Percentiles rank a stretch among this genome's conserved stretches.
Evolutionary conservation across 2,888 invertebrate species (phyloP).

Genomic region (Rhagium mordax): DNA sequence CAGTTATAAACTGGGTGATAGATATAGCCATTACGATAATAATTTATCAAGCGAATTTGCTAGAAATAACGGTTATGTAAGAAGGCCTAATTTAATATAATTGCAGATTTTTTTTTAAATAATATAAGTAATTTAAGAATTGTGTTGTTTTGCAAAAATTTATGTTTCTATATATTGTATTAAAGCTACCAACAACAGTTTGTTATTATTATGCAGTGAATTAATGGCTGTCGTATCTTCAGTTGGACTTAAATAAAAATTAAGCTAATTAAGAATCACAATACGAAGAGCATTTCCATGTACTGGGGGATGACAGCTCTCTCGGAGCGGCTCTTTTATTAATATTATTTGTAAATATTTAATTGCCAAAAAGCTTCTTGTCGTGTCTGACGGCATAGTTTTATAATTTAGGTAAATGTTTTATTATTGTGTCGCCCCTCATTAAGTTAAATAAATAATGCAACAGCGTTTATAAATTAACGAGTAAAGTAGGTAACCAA

Average conservation of each 20-base stretch:
- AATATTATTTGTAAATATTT: not conserved
- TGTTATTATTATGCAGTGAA: no score
- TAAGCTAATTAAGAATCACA: not conserved
- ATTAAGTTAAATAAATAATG: not conserved
- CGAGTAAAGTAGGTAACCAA: no score
- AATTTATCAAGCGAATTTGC: not conserved
- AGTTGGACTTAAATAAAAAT: not conserved
- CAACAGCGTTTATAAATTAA: no score
- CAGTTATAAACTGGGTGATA: no score
- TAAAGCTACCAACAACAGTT: no score
- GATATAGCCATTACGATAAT: conserved; percentile 11
- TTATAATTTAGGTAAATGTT: no score
- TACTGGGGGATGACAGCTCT: not conserved
- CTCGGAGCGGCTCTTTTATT: not conserved
- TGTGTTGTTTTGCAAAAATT: no score
- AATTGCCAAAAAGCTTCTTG: not conserved
- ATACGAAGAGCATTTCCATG: not conserved
- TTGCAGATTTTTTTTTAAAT: not conserved
- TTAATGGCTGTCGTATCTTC: not conserved
- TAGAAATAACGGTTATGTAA: not conserved
- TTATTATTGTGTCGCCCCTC: not conserved
- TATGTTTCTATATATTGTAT: no score
- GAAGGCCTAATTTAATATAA: not conserved
- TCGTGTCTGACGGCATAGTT: not conserved
- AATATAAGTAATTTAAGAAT: no score